A percentile compares a stretch with the other conserved stretches of the same genome.
Evolutionary conservation across 2,113 vertebrate species (phyloP).

Genomic region (Arenaria interpres): DNA sequence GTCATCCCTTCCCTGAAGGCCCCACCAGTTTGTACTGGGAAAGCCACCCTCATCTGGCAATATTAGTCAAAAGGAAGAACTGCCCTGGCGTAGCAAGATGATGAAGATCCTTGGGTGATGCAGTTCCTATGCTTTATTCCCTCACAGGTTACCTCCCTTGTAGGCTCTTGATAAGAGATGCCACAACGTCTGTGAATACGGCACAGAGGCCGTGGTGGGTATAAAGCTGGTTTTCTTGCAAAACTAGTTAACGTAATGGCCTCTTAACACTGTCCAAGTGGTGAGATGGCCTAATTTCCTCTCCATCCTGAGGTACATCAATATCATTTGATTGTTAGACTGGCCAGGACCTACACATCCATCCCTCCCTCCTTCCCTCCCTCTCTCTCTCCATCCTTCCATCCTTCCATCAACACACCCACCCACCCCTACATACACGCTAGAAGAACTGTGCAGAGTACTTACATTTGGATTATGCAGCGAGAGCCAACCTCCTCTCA

Average conservation of each 20-base stretch:
- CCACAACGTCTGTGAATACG: rapidly evolving
- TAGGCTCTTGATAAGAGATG: background rate
- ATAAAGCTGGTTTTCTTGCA: background rate
- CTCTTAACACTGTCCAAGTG: background rate
- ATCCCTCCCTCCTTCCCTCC: background rate
- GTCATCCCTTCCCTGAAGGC: background rate
- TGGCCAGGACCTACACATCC: background rate
- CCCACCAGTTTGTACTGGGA: background rate
- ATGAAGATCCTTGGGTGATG: background rate
- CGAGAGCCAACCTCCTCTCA: background rate
- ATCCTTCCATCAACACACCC: background rate
- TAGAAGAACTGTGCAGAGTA: background rate
- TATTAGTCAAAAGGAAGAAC: rapidly evolving
- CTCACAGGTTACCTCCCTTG: background rate
- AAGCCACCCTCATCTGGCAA: background rate
- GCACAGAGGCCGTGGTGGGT: background rate
- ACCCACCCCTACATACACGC: background rate
- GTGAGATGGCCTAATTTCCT: background rate
- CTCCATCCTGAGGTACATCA: background rate
- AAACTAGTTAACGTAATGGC: background rate
- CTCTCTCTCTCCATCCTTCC: background rate
- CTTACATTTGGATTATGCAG: background rate
- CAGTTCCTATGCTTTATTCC: background rate
- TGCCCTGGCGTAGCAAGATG: rapidly evolving
- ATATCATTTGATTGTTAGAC: background rate